Conservation (phyloP, 2,113 vertebrate genomes). For the Pterocles gutturalis region DNA sequence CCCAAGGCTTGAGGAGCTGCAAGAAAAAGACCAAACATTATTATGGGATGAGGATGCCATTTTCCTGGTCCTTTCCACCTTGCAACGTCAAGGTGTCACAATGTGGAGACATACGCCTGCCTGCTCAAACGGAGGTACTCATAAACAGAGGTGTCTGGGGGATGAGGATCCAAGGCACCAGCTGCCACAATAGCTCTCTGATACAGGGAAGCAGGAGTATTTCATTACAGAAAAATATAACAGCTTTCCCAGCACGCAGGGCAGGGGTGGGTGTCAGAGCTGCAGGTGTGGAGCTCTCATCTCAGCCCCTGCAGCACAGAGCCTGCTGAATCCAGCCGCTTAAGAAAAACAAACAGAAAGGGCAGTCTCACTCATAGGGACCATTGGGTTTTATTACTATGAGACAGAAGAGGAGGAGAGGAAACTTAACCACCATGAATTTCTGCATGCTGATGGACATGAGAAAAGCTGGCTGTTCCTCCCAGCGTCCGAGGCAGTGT, state of each 20-base stretch:
- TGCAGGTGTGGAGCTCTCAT: not conserved
- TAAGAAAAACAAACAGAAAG: not conserved
- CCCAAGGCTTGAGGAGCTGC: not conserved
- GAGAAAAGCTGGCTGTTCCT: not conserved
- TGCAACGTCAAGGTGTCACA: fast-evolving
- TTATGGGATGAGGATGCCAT: not conserved
- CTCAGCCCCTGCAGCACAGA: not conserved
- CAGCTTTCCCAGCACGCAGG: not conserved
- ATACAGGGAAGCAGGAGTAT: not conserved
- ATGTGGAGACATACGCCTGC: not conserved
- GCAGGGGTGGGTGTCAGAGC: not conserved
- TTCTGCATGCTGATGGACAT: not conserved
- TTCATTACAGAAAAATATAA: not conserved
- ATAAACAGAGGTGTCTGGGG: not conserved
- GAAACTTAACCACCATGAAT: not conserved
- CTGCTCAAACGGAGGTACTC: not conserved
- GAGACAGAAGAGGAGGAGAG: not conserved
- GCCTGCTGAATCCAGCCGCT: not conserved
- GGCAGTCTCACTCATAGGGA: not conserved
- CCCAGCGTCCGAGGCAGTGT: not conserved
- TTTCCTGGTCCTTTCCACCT: not conserved
- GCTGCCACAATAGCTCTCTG: not conserved
- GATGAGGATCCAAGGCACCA: not conserved
- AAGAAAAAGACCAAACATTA: not conserved
- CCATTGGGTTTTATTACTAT: not conserved